Evolutionary conservation across 2,113 vertebrate species (phyloP).

Genomic region (Notothenia rossii): DNA sequence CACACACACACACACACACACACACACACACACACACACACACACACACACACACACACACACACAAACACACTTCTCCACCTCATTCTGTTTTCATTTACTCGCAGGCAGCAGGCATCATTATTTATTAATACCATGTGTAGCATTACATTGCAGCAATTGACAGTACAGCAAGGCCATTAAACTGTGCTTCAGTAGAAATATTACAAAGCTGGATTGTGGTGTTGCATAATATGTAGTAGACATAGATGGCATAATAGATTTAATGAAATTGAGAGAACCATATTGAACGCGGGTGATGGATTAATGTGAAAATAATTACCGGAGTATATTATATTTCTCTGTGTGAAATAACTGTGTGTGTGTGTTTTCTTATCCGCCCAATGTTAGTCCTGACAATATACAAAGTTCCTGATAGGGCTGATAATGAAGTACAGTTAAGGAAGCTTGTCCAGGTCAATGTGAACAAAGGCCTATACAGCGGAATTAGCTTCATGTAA

Average conservation of each 20-base stretch:
- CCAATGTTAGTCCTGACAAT: no score
- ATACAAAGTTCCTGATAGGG: no score
- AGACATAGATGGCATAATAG: not conserved
- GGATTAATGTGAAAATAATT: no score
- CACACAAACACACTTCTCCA: no score
- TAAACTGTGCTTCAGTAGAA: slow-evolving; percentile 25
- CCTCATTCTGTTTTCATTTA: no score
- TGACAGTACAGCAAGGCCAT: slow-evolving; percentile 14
- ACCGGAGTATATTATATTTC: no score
- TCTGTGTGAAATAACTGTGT: not conserved
- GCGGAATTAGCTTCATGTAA: not conserved
- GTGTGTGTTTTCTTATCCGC: no score
- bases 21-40: no score
- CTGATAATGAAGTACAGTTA: not conserved
- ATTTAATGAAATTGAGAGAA: no score
- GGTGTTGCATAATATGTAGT: slow-evolving; percentile 3
- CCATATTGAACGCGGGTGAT: no score
- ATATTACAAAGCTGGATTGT: not conserved
- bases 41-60: no score
- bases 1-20: no score
- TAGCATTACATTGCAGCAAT: slow-evolving; percentile 26
- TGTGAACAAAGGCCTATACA: not conserved
- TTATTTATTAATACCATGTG: slow-evolving; percentile 49
- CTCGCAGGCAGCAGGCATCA: slow-evolving; percentile 34
- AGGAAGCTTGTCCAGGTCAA: slow-evolving; percentile 1